Conservation (phyloP, 1,140 invertebrate species). For the Neodiprion lecontei region DNA sequence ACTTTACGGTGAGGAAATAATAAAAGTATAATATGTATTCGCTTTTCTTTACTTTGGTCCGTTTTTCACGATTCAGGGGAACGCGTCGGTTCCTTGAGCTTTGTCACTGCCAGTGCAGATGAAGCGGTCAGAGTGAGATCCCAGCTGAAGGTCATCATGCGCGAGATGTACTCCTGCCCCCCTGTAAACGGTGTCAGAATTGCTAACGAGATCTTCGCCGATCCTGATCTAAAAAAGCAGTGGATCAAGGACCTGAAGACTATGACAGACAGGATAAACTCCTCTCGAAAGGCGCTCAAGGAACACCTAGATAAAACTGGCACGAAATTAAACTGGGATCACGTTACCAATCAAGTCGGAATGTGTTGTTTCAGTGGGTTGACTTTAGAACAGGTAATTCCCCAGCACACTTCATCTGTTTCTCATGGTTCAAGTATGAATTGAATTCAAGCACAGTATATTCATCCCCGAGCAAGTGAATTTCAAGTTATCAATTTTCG, state of each 20-base stretch:
- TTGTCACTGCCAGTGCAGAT: constrained; percentile 77
- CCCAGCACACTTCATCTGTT: neutral
- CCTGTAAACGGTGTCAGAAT: constrained; percentile 89
- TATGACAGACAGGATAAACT: constrained; percentile 95
- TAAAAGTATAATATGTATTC: constrained; percentile 36
- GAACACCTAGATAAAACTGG: constrained; percentile 82
- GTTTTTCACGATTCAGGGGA: constrained; percentile 69
- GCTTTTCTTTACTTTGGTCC: too few relatives aligned
- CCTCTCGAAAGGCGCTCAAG: constrained; percentile 76
- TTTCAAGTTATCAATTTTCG: neutral
- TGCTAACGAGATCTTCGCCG: constrained; percentile 78
- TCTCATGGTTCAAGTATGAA: neutral
- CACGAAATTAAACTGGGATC: constrained; percentile 82
- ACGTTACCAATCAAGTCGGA: constrained; percentile 96
- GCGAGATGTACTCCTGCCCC: constrained; percentile 94
- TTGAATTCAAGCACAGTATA: too few relatives aligned
- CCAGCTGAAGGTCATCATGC: constrained; percentile 91
- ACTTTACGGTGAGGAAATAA: constrained; percentile 65
- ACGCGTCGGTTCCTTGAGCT: constrained; percentile 84
- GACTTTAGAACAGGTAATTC: constrained; percentile 76
- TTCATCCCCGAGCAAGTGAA: neutral
- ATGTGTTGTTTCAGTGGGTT: constrained; percentile 98
- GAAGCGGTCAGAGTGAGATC: constrained; percentile 85
- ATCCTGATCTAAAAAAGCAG: constrained; percentile 70
- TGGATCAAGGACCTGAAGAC: constrained; percentile 90